A percentile compares a stretch with the other conserved stretches of the same genome.
These are phyloP conservation scores for Iphiclides podalirius DNA, from an alignment of 2,888 invertebrate species.

Conservation along the genomic window DNA sequence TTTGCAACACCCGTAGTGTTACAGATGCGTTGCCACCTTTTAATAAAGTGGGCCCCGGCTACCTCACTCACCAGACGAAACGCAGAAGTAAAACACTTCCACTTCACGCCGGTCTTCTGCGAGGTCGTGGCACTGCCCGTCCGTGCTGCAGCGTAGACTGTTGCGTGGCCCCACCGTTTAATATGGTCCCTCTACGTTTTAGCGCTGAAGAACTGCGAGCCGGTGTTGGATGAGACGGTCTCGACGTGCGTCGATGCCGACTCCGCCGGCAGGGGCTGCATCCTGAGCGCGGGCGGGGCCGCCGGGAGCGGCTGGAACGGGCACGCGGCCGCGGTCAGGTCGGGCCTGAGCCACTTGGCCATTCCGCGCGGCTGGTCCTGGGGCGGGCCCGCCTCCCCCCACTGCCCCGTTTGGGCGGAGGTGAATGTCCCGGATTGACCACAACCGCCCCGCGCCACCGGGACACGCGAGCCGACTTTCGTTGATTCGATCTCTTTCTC, in stretches of 20 bases:
- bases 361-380: conserved; percentile 92
- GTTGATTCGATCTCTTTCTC: conserved; percentile 41
- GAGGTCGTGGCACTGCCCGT: too few relatives aligned
- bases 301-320: conserved; percentile 70
- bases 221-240: conserved; percentile 54
- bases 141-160: too few relatives aligned
- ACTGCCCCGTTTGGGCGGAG: conserved; percentile 89
- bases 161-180: too few relatives aligned
- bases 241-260: conserved; percentile 55
- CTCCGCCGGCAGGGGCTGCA: conserved; percentile 48
- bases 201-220: conserved; percentile 56
- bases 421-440: conserved; percentile 71
- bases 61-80: too few relatives aligned
- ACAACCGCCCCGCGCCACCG: conserved; percentile 30
- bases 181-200: too few relatives aligned
- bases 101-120: too few relatives aligned
- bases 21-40: too few relatives aligned
- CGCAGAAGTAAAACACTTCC: too few relatives aligned
- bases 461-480: conserved; percentile 34
- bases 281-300: conserved; percentile 50
- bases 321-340: conserved; percentile 81
- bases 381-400: conserved; percentile 88
- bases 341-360: conserved; percentile 87
- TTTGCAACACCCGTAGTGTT: too few relatives aligned
- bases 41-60: too few relatives aligned